phyloP scores from a whole-genome alignment of 2,113 vertebrate genomes.

The Colinus virginianus region DNA sequence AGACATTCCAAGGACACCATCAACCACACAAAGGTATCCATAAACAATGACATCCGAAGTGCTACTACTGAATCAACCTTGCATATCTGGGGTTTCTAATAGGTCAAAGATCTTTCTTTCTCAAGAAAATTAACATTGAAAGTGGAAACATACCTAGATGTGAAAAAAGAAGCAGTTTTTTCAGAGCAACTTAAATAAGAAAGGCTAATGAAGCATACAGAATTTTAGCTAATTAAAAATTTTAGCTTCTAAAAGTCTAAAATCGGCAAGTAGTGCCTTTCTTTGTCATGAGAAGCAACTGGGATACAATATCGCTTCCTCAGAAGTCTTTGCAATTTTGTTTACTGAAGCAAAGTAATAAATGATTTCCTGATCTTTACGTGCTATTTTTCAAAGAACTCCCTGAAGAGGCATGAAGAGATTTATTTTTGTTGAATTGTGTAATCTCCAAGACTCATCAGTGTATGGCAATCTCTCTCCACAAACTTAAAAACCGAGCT shows the following conservation, averaged over 20 bases:
- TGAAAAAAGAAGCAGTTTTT: neutral
- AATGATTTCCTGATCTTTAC: neutral
- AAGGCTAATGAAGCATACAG: neutral
- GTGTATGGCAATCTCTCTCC: neutral
- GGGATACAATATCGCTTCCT: neutral
- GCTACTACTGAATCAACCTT: neutral
- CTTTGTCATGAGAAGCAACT: neutral
- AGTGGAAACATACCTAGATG: neutral
- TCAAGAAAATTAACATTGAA: neutral
- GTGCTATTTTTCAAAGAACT: neutral
- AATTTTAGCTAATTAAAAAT: neutral
- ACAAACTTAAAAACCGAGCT: neutral
- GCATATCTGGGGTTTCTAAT: neutral
- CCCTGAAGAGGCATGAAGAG: neutral
- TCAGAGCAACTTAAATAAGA: neutral
- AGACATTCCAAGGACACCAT: neutral
- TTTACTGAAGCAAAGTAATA: conserved; percentile 2
- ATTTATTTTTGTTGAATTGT: neutral
- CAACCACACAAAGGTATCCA: neutral
- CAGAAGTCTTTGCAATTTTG: neutral
- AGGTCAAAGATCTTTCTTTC: neutral
- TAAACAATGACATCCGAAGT: neutral
- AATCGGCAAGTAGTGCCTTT: neutral
- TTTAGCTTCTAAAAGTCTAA: neutral
- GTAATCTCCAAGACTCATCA: neutral